These are phyloP conservation scores for Heliconius cydno DNA, from an alignment of 2,888 invertebrate genomes.

Conservation along the genomic window DNA sequence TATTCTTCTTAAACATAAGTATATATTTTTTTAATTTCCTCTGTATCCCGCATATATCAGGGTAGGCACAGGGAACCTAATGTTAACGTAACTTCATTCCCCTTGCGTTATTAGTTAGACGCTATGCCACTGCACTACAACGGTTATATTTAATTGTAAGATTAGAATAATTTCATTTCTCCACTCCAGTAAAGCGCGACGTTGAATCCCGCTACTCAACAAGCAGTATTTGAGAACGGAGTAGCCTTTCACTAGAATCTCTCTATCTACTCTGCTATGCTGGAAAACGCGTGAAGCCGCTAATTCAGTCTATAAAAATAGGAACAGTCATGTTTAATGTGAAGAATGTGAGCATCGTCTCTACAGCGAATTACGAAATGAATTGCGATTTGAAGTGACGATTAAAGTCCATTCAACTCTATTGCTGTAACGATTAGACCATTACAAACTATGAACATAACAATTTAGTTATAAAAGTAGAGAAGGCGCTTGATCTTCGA, in stretches of 20 bases:
- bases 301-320: too few relatives aligned
- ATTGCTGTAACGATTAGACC: not conserved
- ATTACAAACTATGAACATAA: too few relatives aligned
- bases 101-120: not conserved
- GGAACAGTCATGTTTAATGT: not conserved
- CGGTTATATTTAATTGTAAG: too few relatives aligned
- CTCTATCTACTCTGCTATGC: not conserved
- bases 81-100: too few relatives aligned
- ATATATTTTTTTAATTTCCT: not conserved
- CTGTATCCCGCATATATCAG: not conserved
- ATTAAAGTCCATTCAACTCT: constrained; percentile 18
- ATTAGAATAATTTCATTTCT: not conserved
- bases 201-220: not conserved
- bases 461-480: not conserved
- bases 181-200: not conserved
- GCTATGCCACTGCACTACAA: too few relatives aligned
- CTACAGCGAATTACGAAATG: constrained; percentile 5
- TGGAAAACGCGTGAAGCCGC: too few relatives aligned
- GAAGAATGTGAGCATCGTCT: not conserved
- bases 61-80: too few relatives aligned
- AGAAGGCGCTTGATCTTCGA: too few relatives aligned
- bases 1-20: not conserved
- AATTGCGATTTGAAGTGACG: constrained; percentile 18
- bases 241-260: not conserved
- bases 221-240: not conserved